Conservation (phyloP, 1,140 invertebrate species). For the Eurosta solidaginis region DNA sequence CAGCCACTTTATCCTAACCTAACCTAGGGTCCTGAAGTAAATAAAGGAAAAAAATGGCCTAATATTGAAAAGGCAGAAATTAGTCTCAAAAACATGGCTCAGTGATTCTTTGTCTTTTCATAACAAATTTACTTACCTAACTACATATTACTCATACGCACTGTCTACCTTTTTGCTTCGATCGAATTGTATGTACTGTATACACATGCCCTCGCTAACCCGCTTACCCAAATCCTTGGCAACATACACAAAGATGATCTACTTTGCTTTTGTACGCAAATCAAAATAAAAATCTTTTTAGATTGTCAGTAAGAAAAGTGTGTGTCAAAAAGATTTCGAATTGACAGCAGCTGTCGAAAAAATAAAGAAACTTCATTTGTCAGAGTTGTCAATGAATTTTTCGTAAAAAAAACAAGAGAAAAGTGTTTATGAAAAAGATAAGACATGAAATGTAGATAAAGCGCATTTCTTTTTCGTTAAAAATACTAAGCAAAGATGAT, state of each 20-base stretch:
- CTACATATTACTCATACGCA: too few species aligned
- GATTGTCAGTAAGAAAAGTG: not conserved
- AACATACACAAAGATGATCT: not conserved
- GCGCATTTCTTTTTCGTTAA: not conserved
- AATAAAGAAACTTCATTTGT: slow-evolving; percentile 23
- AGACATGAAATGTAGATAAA: not conserved
- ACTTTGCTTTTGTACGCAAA: not conserved
- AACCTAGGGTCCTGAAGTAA: too few species aligned
- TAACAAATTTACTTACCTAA: too few species aligned
- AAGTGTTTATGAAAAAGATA: not conserved
- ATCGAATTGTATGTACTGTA: too few species aligned
- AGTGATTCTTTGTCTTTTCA: too few species aligned
- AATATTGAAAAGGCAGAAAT: too few species aligned
- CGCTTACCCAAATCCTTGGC: not conserved
- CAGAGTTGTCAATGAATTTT: slow-evolving; percentile 17
- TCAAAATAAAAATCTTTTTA: not conserved
- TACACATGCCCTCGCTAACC: too few species aligned
- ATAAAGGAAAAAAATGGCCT: too few species aligned
- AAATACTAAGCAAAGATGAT: too few species aligned
- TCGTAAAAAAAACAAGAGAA: not conserved
- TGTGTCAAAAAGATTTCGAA: slow-evolving; percentile 24
- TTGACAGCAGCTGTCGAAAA: slow-evolving; percentile 20
- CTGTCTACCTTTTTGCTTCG: too few species aligned
- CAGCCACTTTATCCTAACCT: too few species aligned
- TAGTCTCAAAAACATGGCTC: too few species aligned